A percentile compares a stretch with the other conserved stretches of the same genome.
Evolutionary conservation across 2,888 invertebrate species (phyloP).

Genomic region (Punctoribates punctum): DNA sequence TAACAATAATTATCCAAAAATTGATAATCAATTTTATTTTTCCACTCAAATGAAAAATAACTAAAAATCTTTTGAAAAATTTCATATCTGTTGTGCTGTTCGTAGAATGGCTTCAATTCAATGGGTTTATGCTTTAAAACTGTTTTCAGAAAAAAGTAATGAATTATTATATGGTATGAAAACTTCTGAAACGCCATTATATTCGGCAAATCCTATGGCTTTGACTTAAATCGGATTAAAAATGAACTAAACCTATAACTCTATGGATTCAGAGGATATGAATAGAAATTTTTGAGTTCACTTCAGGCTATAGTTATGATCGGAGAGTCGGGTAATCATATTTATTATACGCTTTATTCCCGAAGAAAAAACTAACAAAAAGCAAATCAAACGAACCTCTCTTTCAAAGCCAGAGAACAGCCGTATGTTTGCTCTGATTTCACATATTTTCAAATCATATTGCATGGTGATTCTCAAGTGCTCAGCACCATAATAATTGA

Average conservation of each 20-base stretch:
- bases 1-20: too few relatives aligned
- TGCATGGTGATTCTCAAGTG: too few relatives aligned
- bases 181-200: not conserved
- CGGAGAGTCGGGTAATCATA: slow-evolving; percentile 13
- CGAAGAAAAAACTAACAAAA: not conserved
- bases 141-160: not conserved
- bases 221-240: slow-evolving; percentile 17
- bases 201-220: slow-evolving; percentile 21
- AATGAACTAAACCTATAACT: not conserved
- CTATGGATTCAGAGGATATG: not conserved
- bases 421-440: too few relatives aligned
- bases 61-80: too few relatives aligned
- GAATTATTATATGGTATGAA: not conserved
- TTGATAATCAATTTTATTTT: too few relatives aligned
- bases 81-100: too few relatives aligned
- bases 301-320: not conserved
- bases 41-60: too few relatives aligned
- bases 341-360: not conserved
- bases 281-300: slow-evolving; percentile 17
- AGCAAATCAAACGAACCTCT: too few relatives aligned
- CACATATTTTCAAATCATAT: too few relatives aligned
- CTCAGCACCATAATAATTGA: too few relatives aligned
- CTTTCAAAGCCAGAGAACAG: too few relatives aligned
- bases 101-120: too few relatives aligned
- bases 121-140: not conserved